Evolutionary conservation across 2,113 vertebrate genomes (phyloP), one percentile per base, ranked within the genome.

Genomic region (Anguilla rostrata): DNA sequence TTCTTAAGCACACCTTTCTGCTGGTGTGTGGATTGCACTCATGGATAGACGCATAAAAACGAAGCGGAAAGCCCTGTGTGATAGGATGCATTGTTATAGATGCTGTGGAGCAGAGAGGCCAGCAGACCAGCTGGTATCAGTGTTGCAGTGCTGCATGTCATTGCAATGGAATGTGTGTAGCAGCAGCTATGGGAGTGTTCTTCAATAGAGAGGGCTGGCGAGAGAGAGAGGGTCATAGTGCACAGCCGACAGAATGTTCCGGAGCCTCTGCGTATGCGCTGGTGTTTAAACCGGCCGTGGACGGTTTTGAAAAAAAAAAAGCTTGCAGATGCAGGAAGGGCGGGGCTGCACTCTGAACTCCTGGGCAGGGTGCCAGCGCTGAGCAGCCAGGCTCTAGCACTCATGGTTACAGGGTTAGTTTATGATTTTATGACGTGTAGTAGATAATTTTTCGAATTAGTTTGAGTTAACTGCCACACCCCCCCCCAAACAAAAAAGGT

Each of bases 231-330:
- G 39, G 88, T 81, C 71, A 11, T 34, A 75, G 71, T 34, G n/a
- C 71, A 34, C 71, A 66, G 39, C 60, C 49, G 41, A 83, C 60
- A 85, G 88, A 91, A 90, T 41, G 83, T 90, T 90, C 88, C 80
- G 78, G 89, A 89, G 85, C 41, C 80, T 75, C 78, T 75, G 71
- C n/a, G 46, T 26, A 82, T 84, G 87, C 83, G 89, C 83, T 56
- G 60, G 83, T 91, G 88, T 94, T 93, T 95, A 92, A 75, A 63
- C 26, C 20, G 49, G 9, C 14, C 16, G 39, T 87, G 88, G 43
- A n/a, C 29, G 46, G 43, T 78, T 11, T 34, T 53, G n/a, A 34
- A 34, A 34, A 34, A 34, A 34, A 34, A 66, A 56, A 20, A 49
- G 78, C 60, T 82, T 34, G 34, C 34, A 1, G 34, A 34, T 34